phyloP scores from a whole-genome alignment of 1,140 invertebrate species.

The Tyrophagus putrescentiae region DNA sequence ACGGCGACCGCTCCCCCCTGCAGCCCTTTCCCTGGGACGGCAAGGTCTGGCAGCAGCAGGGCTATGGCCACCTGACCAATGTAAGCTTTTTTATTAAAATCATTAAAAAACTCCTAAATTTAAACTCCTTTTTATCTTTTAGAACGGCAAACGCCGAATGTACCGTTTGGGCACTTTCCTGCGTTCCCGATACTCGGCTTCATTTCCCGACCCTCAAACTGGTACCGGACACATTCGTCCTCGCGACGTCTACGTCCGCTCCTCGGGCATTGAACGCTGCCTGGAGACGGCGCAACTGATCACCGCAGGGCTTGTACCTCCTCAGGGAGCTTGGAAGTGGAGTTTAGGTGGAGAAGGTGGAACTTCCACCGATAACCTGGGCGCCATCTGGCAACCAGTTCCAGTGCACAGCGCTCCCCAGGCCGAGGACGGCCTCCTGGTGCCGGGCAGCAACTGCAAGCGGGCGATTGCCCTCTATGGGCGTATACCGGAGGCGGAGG shows the following conservation, averaged over 20 bases:
- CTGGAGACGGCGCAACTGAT: slow-evolving; percentile 9
- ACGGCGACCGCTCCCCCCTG: slow-evolving; percentile 7
- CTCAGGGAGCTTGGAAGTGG: slow-evolving; percentile 8
- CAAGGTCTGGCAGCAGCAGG: not conserved
- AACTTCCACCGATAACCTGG: not conserved
- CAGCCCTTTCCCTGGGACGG: not conserved
- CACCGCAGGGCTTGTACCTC: slow-evolving; percentile 17
- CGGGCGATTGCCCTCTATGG: not conserved
- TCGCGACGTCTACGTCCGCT: slow-evolving; percentile 19
- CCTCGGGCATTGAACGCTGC: slow-evolving; percentile 14
- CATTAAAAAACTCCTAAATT: not conserved
- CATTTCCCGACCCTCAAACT: not conserved
- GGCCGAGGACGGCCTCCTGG: not conserved
- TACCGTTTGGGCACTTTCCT: slow-evolving; percentile 20
- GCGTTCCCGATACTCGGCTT: slow-evolving; percentile 3
- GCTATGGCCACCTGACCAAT: slow-evolving; percentile 4
- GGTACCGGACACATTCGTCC: slow-evolving; percentile 12
- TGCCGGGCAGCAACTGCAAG: not conserved
- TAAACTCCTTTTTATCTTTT: not conserved
- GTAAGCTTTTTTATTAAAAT: not conserved
- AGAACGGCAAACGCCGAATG: slow-evolving; percentile 22
- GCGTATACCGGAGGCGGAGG: not conserved
- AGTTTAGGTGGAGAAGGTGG: too few species aligned
- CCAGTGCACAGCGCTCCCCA: slow-evolving; percentile 12
- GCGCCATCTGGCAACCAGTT: slow-evolving; percentile 20